Evolutionary conservation across 2,797 vertebrate genomes (phyloP), one percentile per base, ranked within the genome.

Genomic region (Lagorchestes hirsutus): DNA sequence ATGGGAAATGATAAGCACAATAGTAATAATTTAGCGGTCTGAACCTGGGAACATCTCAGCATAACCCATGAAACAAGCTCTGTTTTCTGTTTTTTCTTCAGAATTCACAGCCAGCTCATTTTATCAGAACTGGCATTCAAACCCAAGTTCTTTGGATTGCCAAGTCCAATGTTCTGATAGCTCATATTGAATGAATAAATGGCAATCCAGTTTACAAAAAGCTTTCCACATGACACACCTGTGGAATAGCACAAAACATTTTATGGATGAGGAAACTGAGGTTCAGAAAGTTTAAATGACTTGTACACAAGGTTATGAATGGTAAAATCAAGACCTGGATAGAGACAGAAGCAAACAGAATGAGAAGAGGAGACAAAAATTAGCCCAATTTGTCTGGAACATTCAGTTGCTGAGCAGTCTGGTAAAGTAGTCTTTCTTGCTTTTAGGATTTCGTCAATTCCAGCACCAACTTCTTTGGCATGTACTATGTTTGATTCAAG

Each of bases 1-100:
- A 58, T 96, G 95, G 94, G 94, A 92, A 91, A 54, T 93, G 87
- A 96, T 96, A 93, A 96, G 40, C 67, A 52, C 31, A 40, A 55
- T 6, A 74, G 87, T 92, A 90, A 56, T 92, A 90, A 29, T 24
- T 93, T 40, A 57, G 54, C 93, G 55, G 28, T 40, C 29, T 34
- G 16, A n/a, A 82, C 12, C 34, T 55, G 90, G 50, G 93, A 94
- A 95, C 28, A 10, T n/a, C 74, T 91, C 90, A 0, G 54, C 55
- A 31, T 31, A 4, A 74, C 92, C 74, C 29, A 0, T 4, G 24
- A 54, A 54, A 10, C 31, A 54, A 4, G 0, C 4, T 40, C 56
- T 57, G 50, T 8, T 52, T 5, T 24, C 55, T 93, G 27, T 90
- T 62, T 54, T 90, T 91, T n/a, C 54, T 54, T 62, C 46, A 46